Percentiles rank a stretch among this genome's conserved stretches.
Evolutionary conservation across 2,113 vertebrate species (phyloP).

Genomic region (Crotalus helleri): DNA sequence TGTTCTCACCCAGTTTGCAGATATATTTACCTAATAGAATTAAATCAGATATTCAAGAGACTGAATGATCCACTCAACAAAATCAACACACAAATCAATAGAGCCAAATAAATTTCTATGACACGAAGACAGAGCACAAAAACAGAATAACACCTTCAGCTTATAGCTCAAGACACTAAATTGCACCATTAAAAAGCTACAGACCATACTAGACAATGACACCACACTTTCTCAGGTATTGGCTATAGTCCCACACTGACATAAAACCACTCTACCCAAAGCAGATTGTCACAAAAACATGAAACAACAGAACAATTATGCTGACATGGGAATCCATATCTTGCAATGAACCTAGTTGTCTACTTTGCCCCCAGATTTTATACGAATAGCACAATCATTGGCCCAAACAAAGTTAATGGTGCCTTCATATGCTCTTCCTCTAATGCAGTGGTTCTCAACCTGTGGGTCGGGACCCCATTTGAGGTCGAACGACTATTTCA

Average conservation of each 20-base stretch:
- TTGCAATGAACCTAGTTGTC: neutral
- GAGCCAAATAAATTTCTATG: neutral
- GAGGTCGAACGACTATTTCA: no score
- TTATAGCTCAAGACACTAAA: neutral
- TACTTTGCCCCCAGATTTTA: neutral
- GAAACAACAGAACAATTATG: neutral
- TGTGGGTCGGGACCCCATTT: no score
- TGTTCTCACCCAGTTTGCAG: neutral
- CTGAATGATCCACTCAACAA: neutral
- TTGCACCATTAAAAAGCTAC: neutral
- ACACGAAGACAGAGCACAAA: neutral
- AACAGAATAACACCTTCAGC: neutral
- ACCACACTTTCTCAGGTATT: neutral
- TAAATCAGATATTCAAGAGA: neutral
- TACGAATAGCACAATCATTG: neutral
- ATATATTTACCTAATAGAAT: neutral
- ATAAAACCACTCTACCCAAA: neutral
- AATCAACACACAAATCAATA: neutral
- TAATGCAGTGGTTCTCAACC: neutral
- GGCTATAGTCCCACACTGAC: neutral
- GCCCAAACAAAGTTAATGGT: neutral
- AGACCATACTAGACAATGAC: neutral
- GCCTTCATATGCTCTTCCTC: neutral
- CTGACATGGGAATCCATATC: neutral
- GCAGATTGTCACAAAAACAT: neutral